Evolutionary conservation across 2,113 vertebrate genomes (phyloP).

Genomic region (Alexandromys fortis): DNA sequence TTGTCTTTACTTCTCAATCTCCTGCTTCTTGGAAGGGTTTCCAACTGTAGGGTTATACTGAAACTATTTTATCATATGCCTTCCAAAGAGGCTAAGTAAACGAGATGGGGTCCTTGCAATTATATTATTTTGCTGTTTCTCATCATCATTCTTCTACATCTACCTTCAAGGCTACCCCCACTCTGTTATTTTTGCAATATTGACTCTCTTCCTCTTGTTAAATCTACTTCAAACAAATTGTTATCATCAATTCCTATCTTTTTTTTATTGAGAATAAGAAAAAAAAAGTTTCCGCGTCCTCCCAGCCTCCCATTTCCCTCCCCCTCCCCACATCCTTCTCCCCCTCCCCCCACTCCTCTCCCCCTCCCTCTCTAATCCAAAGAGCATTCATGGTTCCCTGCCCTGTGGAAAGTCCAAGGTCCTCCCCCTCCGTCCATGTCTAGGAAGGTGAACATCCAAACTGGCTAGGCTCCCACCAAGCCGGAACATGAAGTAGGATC

Average conservation of each 20-base stretch:
- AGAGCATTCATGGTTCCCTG: no score
- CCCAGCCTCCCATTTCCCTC: no score
- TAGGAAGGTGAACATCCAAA: no score
- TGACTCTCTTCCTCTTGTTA: neutral
- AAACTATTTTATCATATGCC: neutral
- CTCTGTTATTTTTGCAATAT: neutral
- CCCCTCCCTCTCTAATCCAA: no score
- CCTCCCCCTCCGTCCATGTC: no score
- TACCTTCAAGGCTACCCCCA: neutral
- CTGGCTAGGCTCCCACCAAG: no score
- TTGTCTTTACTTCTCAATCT: neutral
- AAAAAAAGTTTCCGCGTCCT: no score
- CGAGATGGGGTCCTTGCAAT: neutral
- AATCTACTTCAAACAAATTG: slow-evolving; percentile 24
- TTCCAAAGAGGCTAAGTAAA: neutral
- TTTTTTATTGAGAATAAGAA: no score
- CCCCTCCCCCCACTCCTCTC: no score
- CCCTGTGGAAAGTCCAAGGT: no score
- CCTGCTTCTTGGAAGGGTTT: neutral
- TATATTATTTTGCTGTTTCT: neutral
- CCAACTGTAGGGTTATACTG: neutral
- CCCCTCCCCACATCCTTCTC: no score
- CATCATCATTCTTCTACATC: neutral
- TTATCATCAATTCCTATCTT: neutral
- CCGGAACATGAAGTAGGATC: no score